Conservation (phyloP, 2,888 invertebrate genomes). For the Acleris emargana region DNA sequence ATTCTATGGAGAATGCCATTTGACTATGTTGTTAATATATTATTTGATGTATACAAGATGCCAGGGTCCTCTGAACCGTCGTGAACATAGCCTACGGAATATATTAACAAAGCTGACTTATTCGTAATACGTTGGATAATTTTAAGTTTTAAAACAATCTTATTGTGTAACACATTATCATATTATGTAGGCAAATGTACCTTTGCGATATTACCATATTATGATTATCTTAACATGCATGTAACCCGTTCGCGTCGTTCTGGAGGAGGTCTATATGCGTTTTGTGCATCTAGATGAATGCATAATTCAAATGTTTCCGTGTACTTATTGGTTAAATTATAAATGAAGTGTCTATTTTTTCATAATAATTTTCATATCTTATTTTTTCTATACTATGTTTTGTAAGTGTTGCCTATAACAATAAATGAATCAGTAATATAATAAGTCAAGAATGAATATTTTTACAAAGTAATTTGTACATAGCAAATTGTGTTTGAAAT, state of each 20-base stretch:
- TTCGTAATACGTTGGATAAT: slow-evolving; percentile 26
- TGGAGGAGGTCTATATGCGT: slow-evolving; percentile 30
- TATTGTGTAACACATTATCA: slow-evolving; percentile 42
- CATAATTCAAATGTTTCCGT: slow-evolving; percentile 57
- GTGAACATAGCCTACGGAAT: slow-evolving; percentile 11
- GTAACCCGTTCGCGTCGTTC: slow-evolving; percentile 50
- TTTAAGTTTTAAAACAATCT: slow-evolving; percentile 42
- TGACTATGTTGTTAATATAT: slow-evolving; percentile 44
- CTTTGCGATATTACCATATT: slow-evolving; percentile 14
- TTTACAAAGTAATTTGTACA: slow-evolving; percentile 84
- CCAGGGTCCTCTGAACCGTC: slow-evolving; percentile 29
- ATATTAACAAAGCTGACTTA: slow-evolving; percentile 16
- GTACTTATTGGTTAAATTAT: slow-evolving; percentile 76
- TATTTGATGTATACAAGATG: slow-evolving; percentile 41
- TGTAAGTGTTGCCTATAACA: slow-evolving; percentile 78
- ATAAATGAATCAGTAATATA: slow-evolving; percentile 78
- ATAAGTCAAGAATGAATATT: slow-evolving; percentile 82
- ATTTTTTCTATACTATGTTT: slow-evolving; percentile 70
- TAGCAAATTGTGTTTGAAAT: slow-evolving; percentile 82
- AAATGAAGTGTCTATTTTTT: slow-evolving; percentile 73
- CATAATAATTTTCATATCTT: slow-evolving; percentile 70
- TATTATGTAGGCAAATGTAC: slow-evolving; percentile 6
- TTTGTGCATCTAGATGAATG: slow-evolving; percentile 45
- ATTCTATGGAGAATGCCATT: slow-evolving; percentile 43
- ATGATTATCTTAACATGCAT: slow-evolving; percentile 4